phyloP scores from a whole-genome alignment of 2,888 invertebrate species.

The Kryphioiulus occultus region DNA sequence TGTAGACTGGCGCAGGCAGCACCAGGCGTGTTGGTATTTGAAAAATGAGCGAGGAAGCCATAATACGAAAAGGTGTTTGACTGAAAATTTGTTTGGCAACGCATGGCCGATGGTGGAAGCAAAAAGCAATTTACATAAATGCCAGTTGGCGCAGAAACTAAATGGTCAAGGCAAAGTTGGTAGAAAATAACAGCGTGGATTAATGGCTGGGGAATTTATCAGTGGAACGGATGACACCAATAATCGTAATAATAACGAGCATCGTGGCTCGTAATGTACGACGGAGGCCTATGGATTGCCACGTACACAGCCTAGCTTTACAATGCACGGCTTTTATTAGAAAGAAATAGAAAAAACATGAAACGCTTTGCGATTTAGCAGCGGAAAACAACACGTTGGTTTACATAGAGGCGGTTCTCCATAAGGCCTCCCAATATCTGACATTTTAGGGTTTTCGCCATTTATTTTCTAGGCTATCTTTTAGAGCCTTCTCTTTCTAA shows the following conservation, averaged over 20 bases:
- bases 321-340: neutral
- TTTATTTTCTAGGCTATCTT: neutral
- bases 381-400: neutral
- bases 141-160: conserved; percentile 5
- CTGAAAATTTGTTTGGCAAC: conserved; percentile 5
- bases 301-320: neutral
- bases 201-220: neutral
- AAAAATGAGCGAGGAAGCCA: conserved; percentile 5
- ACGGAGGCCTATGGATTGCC: neutral
- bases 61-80: neutral
- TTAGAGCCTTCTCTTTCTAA: neutral
- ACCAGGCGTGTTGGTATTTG: neutral
- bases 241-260: conserved; percentile 5
- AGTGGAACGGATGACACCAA: conserved; percentile 5
- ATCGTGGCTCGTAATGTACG: neutral
- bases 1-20: neutral
- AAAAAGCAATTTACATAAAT: conserved; percentile 5
- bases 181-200: neutral
- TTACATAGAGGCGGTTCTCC: neutral
- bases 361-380: neutral
- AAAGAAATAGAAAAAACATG: neutral
- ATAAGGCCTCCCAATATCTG: neutral
- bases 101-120: conserved; percentile 5
- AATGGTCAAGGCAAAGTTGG: neutral
- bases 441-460: neutral